These are phyloP conservation scores for Cylloceria caligata DNA, from an alignment of 2,888 invertebrate species.

Conservation along the genomic window DNA sequence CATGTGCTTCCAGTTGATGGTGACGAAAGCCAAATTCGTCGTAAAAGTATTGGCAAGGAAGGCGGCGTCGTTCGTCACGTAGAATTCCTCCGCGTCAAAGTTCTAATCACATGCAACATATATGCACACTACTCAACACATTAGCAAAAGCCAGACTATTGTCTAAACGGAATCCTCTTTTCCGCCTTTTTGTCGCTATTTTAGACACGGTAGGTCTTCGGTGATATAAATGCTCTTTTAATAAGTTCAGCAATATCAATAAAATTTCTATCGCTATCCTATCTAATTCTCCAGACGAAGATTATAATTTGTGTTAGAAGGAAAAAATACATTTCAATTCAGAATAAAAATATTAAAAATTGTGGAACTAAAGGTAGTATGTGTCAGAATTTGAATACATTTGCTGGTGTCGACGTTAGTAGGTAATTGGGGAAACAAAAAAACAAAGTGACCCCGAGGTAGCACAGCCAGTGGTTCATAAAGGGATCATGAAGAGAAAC, in stretches of 20 bases:
- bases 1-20: constrained; percentile 98
- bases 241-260: background rate
- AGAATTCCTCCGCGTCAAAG: constrained; percentile 97
- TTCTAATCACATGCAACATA: constrained; percentile 88
- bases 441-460: background rate
- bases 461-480: constrained; percentile 63
- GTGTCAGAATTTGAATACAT: background rate
- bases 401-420: background rate
- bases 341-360: background rate
- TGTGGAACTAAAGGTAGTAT: background rate
- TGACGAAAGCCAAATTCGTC: constrained; percentile 97
- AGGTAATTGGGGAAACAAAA: background rate
- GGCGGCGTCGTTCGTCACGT: constrained; percentile 98
- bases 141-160: constrained; percentile 41
- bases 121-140: constrained; percentile 69
- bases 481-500: constrained; percentile 69
- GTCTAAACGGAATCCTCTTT: constrained; percentile 11
- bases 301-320: background rate
- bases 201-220: background rate
- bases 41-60: constrained; percentile 97
- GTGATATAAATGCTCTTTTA: background rate
- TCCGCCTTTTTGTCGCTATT: constrained; percentile 4
- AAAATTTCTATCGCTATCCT: background rate
- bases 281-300: background rate
- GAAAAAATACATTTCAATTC: background rate